phyloP scores from a whole-genome alignment of 2,113 vertebrate species.

The Rhabdornis inornatus region DNA sequence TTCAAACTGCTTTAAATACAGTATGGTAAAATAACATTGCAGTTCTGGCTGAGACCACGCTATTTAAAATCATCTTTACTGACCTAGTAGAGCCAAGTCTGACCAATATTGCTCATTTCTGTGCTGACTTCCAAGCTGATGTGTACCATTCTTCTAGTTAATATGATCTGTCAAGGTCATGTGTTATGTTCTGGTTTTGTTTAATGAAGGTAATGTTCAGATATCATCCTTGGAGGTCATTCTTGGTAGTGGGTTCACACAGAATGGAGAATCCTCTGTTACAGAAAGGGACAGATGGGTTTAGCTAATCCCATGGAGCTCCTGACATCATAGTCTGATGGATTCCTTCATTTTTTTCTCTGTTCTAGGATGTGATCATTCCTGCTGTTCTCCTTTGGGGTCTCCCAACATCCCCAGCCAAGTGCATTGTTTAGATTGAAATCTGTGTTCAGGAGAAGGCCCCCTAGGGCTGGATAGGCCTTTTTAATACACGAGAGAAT shows the following conservation, averaged over 20 bases:
- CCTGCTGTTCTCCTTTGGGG: not conserved
- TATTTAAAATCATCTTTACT: not conserved
- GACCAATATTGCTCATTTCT: not conserved
- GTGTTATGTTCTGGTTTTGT: not conserved
- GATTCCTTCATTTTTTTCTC: not conserved
- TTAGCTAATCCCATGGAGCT: not conserved
- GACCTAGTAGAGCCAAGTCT: not conserved
- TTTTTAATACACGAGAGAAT: not conserved
- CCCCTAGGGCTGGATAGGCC: not conserved
- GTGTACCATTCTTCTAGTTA: not conserved
- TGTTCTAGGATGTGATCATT: not conserved
- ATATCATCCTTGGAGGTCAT: not conserved
- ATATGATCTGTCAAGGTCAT: not conserved
- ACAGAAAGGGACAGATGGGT: not conserved
- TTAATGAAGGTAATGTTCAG: not conserved
- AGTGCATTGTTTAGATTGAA: not conserved
- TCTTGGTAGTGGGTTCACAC: not conserved
- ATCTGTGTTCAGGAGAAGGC: not conserved
- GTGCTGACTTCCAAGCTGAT: not conserved
- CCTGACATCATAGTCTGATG: not conserved
- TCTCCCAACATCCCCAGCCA: not conserved
- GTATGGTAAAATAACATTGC: not conserved
- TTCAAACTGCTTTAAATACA: not conserved
- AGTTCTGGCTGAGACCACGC: not conserved
- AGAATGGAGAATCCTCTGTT: not conserved